Evolutionary conservation across 53 echinoderm and acorn worm genomes (phyloP).

Genomic region (Paracentrotus lividus): DNA sequence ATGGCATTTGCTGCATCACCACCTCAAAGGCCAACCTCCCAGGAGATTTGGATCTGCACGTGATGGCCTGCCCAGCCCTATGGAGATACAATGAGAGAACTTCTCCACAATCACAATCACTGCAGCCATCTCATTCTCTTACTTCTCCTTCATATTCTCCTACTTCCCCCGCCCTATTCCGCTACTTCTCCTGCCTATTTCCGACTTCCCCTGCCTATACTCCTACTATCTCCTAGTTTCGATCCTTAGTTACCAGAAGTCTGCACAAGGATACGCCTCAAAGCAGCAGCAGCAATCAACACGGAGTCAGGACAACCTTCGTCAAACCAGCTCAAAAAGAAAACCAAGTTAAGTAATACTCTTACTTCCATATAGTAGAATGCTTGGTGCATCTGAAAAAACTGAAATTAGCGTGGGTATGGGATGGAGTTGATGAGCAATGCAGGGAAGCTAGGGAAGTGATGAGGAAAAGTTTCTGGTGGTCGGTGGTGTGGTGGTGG

Average conservation of each 20-base stretch:
- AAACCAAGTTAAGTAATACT: background rate
- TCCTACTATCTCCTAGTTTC: no score
- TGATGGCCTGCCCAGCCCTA: background rate
- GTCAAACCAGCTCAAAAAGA: background rate
- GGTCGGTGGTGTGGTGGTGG: no score
- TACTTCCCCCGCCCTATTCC: background rate
- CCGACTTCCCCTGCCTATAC: background rate
- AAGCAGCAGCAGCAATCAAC: background rate
- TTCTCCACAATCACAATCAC: no score
- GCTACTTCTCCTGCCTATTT: background rate
- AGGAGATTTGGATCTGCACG: background rate
- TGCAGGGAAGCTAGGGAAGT: background rate
- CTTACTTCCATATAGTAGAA: background rate
- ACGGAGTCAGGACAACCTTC: background rate
- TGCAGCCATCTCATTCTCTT: background rate
- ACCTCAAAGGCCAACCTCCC: background rate
- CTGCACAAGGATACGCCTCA: no score
- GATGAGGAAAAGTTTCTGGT: no score
- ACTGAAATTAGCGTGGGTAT: background rate
- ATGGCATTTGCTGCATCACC: background rate
- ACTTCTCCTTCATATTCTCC: background rate
- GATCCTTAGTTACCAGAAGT: background rate
- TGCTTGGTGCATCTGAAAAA: background rate
- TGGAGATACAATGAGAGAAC: no score
- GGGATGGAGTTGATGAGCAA: slow-evolving; percentile 4